A percentile compares a stretch with the other conserved stretches of the same genome.
These are phyloP conservation scores for Eulithis prunata DNA, from an alignment of 2,888 invertebrate species.

Conservation along the genomic window DNA sequence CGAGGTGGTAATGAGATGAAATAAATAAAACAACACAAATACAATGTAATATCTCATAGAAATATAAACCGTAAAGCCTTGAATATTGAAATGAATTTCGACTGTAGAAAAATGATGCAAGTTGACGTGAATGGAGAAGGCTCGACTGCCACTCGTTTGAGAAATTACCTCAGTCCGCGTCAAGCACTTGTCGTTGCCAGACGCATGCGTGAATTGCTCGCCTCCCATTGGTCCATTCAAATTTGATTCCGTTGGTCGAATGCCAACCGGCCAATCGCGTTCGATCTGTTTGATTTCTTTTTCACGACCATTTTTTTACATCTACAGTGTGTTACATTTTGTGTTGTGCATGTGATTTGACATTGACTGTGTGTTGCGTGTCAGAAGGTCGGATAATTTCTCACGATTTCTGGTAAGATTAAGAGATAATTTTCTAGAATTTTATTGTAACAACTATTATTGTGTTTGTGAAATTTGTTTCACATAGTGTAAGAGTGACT, in stretches of 20 bases:
- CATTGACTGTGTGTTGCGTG: slow-evolving; percentile 57
- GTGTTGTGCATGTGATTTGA: slow-evolving; percentile 68
- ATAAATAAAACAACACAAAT: slow-evolving; percentile 48
- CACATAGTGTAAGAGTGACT: slow-evolving; percentile 39
- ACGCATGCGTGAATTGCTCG: slow-evolving; percentile 60
- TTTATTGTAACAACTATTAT: slow-evolving; percentile 55
- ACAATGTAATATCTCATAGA: not conserved
- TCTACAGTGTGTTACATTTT: slow-evolving; percentile 69
- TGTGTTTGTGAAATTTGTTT: slow-evolving; percentile 45
- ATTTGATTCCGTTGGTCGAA: slow-evolving; percentile 68
- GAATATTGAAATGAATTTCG: slow-evolving; percentile 41
- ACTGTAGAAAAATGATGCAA: slow-evolving; percentile 45
- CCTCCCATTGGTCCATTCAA: slow-evolving; percentile 63
- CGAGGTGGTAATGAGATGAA: slow-evolving; percentile 65
- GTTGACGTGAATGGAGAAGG: slow-evolving; percentile 77
- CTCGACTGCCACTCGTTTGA: slow-evolving; percentile 73
- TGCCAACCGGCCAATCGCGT: slow-evolving; percentile 70
- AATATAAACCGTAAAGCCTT: slow-evolving; percentile 24
- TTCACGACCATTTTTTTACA: slow-evolving; percentile 67
- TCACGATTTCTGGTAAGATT: slow-evolving; percentile 71
- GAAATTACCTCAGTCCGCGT: slow-evolving; percentile 74
- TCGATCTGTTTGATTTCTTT: slow-evolving; percentile 74
- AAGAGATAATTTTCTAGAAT: slow-evolving; percentile 47
- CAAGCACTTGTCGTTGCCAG: slow-evolving; percentile 66
- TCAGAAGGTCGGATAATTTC: slow-evolving; percentile 72